Conservation (phyloP, 2,113 vertebrate genomes). For the Dipodomys ordii region DNA sequence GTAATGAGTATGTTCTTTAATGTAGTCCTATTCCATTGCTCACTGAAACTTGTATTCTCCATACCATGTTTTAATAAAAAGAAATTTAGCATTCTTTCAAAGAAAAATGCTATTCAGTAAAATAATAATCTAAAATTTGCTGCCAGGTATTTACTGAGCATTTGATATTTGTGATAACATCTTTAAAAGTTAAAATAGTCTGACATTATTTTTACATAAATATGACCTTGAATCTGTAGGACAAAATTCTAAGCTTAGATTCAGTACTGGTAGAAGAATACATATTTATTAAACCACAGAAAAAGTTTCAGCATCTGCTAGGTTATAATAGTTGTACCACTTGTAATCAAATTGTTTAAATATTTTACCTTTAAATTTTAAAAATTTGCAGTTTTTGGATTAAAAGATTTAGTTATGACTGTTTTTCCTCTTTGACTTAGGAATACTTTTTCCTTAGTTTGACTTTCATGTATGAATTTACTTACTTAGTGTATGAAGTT, state of each 20-base stretch:
- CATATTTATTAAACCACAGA: neutral
- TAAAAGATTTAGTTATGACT: neutral
- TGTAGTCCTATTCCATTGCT: conserved; percentile 6
- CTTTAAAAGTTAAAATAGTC: conserved; percentile 64
- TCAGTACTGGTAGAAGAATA: neutral
- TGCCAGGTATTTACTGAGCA: conserved; percentile 55
- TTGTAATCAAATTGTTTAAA: neutral
- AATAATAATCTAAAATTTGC: conserved; percentile 53
- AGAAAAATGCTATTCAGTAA: conserved; percentile 24
- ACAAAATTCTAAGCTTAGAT: conserved; percentile 58
- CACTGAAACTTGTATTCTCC: conserved; percentile 36
- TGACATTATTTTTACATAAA: conserved; percentile 1
- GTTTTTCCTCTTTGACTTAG: neutral
- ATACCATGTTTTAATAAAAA: conserved; percentile 42
- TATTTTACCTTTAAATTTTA: conserved; percentile 1
- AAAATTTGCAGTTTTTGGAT: neutral
- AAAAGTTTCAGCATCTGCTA: neutral
- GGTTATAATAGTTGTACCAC: neutral
- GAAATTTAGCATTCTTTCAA: conserved; percentile 63
- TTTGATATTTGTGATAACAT: conserved; percentile 42
- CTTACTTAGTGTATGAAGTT: neutral
- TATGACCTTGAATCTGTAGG: neutral
- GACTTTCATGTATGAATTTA: neutral
- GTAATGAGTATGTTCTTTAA: conserved; percentile 65
- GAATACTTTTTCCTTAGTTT: neutral